phyloP scores from a whole-genome alignment of 2,113 vertebrate species.

The Morone chrysops region DNA sequence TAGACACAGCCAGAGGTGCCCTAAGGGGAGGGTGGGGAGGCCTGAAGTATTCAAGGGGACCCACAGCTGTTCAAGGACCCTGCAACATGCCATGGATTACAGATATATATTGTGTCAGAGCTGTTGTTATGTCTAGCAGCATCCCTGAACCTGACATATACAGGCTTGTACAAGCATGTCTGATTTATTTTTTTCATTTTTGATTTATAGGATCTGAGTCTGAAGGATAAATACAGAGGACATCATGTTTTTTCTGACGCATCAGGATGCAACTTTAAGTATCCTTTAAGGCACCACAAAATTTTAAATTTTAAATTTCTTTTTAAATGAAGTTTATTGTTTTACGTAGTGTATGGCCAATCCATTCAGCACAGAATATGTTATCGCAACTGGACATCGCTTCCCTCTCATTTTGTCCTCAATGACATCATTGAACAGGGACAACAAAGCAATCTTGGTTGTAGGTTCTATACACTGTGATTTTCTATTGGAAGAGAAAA shows the following conservation, averaged over 20 bases:
- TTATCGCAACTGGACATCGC: neutral
- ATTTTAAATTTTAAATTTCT: too few relatives aligned
- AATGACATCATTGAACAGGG: neutral
- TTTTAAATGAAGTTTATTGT: too few relatives aligned
- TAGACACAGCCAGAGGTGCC: constrained; percentile 21
- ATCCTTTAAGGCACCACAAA: neutral
- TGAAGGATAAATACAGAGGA: neutral
- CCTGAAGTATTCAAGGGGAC: neutral
- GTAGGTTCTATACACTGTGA: neutral
- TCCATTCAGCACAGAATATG: too few relatives aligned
- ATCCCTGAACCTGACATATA: neutral
- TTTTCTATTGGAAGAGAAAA: neutral
- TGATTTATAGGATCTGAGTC: constrained; percentile 1
- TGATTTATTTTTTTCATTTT: neutral
- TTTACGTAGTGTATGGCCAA: too few relatives aligned
- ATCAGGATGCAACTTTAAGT: neutral
- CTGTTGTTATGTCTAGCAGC: neutral
- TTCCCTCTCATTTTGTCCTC: neutral
- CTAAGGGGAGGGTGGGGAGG: neutral
- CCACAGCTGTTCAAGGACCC: neutral
- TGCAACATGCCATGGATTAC: neutral
- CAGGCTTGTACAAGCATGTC: constrained; percentile 20
- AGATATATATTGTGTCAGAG: constrained; percentile 2
- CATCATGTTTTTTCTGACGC: neutral
- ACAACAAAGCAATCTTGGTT: neutral